Evolutionary conservation across 2,797 vertebrate species (phyloP).

Genomic region (Ataeniobius toweri): DNA sequence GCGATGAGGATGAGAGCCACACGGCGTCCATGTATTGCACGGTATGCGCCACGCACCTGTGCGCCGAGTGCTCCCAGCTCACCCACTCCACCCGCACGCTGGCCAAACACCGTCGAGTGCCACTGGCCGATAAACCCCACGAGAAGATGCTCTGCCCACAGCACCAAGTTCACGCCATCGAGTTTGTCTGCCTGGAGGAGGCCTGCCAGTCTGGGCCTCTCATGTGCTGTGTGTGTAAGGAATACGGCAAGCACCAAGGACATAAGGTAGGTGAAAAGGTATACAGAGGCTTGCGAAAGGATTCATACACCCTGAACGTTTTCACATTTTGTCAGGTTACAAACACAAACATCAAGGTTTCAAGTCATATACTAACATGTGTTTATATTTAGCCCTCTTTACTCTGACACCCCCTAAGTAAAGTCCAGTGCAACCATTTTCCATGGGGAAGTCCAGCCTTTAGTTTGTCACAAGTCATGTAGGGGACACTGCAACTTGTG

Average conservation of each 20-base stretch:
- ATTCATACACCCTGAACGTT: too few relatives aligned
- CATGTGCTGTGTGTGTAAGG: constrained; percentile 99
- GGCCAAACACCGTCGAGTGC: constrained; percentile 94
- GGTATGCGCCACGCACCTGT: constrained; percentile 96
- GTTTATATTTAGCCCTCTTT: too few relatives aligned
- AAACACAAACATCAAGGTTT: neutral
- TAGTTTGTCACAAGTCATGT: too few relatives aligned
- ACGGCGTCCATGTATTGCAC: constrained; percentile 96
- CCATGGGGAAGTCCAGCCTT: too few relatives aligned
- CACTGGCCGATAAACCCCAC: constrained; percentile 96
- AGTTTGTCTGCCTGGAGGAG: constrained; percentile 97
- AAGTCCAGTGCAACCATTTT: too few relatives aligned
- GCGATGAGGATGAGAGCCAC: constrained; percentile 96
- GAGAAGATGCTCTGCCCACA: constrained; percentile 97
- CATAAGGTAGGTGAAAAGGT: constrained; percentile 85
- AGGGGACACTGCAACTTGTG: too few relatives aligned
- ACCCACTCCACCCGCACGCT: constrained; percentile 98
- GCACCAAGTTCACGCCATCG: constrained; percentile 98
- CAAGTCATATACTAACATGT: too few relatives aligned
- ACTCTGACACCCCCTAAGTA: too few relatives aligned
- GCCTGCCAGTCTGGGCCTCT: constrained; percentile 91
- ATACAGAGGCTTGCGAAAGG: too few relatives aligned
- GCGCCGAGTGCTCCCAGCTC: constrained; percentile 93
- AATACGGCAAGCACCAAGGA: constrained; percentile 98
- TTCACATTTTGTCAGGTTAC: neutral